Evolutionary conservation across 2,888 invertebrate species (phyloP), one percentile per base, ranked within the genome.

Genomic region (Macrosiphum euphorbiae): DNA sequence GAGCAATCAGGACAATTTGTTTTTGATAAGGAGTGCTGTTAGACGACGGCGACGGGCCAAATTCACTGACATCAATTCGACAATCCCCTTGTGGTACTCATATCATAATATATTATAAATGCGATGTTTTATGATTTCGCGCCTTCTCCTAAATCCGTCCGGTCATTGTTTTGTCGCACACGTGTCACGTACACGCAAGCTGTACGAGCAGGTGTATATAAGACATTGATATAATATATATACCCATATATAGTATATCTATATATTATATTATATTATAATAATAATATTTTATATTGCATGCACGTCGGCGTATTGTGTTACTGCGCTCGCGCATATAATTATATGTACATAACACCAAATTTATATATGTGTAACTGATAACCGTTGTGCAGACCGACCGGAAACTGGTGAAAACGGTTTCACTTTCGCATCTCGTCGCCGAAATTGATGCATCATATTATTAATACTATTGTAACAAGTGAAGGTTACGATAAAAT

Each of bases 81-180:
- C 78, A 78, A 78, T 24, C 8, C 78, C 20, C 78, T 35, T 20
- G 78, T 20, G 20, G 26, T 8, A 35, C 78, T 35, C 35, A 35
- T 78, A 78, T 35, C n/a, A 35, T 78, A 26, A 78, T 35, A 78
- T 7, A 0, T 16, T 67, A 78, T 78, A 35, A 35, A 78, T 35
- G 35, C 7, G 20, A 78, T 78, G 8, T 78, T 78, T 24, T 78
- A 78, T 35, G 35, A 78, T 78, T 78, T 78, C 35, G 35, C 78
- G 8, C 78, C 78, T 78, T 78, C 78, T 78, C 78, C 78, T 35
- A 78, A 78, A 78, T 78, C 78, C 78, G 78, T 78, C 78, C 78
- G 78, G 35, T 35, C 78, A 20, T 78, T 78, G 78, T 78, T 78
- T 78, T 20, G 78, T 35, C 78, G 35, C 35, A 78, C 78, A 78